Base-by-base conservation (phyloP, 2,113 vertebrate genomes). In the Ochotona princeps region DNA sequence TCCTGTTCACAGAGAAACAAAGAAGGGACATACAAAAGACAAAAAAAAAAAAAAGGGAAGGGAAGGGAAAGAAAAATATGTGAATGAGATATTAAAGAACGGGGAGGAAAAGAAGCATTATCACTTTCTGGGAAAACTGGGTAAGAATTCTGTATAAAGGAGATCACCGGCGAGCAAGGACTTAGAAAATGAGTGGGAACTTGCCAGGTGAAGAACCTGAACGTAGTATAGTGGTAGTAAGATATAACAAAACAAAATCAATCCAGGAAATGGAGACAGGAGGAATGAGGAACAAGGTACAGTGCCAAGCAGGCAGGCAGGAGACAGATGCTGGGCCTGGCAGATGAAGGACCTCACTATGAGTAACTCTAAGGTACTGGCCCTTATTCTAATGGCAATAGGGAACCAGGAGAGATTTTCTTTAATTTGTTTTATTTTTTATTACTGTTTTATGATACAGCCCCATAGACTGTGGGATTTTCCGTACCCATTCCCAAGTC, bases 81-180 rank as follows among this genome's bases (percentile, higher is more conserved):
- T 65, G 51, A 83, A 8, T 83, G 72, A 87, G 17, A 32, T 81
- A 76, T 3, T 87, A 18, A 89, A 91, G 65, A 66, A 79, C 90
- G 11, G 83, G n/a, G 75, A 61, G 84, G 60, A 23, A 78, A 23
- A 92, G 49, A 91, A 74, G 14, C 61, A 65, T 75, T 80, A 79
- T 35, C 85, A 93, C 76, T 89, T 32, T 35, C 79, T 70, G 63
- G 60, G 38, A 91, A 90, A 78, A 82, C 21, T 85, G 47, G 15
- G 15, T 73, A 87, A 92, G 66, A 93, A 9, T 79, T 14, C 20
- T 85, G 51, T 84, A 74, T 66, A 92, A 81, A 90, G 47, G 35
- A 92, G 63, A 75, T 26, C 44, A 35, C 21, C 63, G 73, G 49
- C 90, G 65, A 90, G 23, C 21, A 79, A 30, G 35, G 44, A 72